Evolutionary conservation across 2,797 vertebrate species (phyloP).

Genomic region (Cryptoprocta ferox): DNA sequence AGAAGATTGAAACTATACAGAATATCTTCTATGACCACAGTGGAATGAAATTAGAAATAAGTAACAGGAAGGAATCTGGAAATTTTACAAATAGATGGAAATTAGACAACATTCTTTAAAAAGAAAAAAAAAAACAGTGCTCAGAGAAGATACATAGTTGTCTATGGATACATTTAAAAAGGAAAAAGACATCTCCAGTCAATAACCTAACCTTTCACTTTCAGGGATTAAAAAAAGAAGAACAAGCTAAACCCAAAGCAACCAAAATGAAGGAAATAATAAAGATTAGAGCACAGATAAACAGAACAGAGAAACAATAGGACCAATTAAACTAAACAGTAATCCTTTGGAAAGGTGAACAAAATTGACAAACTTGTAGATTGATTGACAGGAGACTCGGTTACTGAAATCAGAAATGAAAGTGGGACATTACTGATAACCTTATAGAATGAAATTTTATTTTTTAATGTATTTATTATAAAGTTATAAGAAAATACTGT

Average conservation of each 20-base stretch:
- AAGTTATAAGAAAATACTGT: not conserved
- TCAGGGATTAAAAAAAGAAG: not conserved
- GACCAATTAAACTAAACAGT: not conserved
- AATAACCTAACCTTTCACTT: not conserved
- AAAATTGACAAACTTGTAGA: not conserved
- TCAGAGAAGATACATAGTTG: not conserved
- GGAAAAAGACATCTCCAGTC: not conserved
- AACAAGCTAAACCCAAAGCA: not conserved
- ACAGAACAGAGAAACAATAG: not conserved
- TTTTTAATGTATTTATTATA: not conserved
- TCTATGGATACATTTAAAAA: not conserved
- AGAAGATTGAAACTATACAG: not conserved
- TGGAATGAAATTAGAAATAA: not conserved
- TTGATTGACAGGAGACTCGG: not conserved
- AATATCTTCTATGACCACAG: not conserved
- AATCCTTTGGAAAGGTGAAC: not conserved
- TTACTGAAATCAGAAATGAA: not conserved
- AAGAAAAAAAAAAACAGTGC: not conserved
- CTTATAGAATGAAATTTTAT: not conserved
- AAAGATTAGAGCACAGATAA: not conserved
- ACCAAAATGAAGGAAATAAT: not conserved
- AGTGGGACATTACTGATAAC: not conserved
- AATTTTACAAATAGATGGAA: not conserved
- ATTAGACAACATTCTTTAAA: not conserved
- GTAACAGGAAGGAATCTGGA: not conserved